Conservation (phyloP, 1,140 invertebrate species). For the Drosophila takahashii region DNA sequence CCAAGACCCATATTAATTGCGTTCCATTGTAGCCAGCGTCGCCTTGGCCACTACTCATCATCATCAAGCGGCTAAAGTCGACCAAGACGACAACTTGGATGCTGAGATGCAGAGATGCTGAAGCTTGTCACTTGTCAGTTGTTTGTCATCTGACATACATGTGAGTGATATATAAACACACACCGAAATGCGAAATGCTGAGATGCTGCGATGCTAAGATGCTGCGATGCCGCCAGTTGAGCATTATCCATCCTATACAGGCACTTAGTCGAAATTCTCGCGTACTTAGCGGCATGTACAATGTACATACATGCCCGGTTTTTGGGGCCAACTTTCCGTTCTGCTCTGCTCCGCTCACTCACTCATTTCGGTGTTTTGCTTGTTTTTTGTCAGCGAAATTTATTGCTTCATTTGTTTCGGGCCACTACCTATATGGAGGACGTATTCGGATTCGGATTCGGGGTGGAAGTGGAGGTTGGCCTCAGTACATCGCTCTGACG, state of each 20-base stretch:
- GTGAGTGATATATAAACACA: constrained; percentile 83
- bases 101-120: constrained; percentile 61
- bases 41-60: constrained; percentile 47
- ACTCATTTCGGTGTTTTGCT: constrained; percentile 59
- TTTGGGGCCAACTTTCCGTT: constrained; percentile 46
- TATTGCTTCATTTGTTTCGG: constrained; percentile 81
- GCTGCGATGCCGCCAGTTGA: constrained; percentile 23
- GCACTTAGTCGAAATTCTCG: constrained; percentile 79
- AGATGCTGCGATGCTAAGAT: constrained; percentile 10
- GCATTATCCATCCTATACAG: constrained; percentile 59
- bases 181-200: constrained; percentile 40
- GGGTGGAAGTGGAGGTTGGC: neutral
- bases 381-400: constrained; percentile 81
- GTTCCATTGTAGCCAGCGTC: constrained; percentile 29
- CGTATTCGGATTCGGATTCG: neutral
- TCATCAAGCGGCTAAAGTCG: constrained; percentile 42
- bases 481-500: constrained; percentile 32
- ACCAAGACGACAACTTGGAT: constrained; percentile 43
- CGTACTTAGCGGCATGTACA: constrained; percentile 74
- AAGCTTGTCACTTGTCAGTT: constrained; percentile 83
- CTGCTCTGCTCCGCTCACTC: constrained; percentile 15
- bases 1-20: constrained; percentile 9
- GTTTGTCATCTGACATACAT: constrained; percentile 82
- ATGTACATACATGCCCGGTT: constrained; percentile 12
- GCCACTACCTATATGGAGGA: constrained; percentile 47